phyloP scores from a whole-genome alignment of 2,113 vertebrate species.

The Periophthalmodon schlosseri region DNA sequence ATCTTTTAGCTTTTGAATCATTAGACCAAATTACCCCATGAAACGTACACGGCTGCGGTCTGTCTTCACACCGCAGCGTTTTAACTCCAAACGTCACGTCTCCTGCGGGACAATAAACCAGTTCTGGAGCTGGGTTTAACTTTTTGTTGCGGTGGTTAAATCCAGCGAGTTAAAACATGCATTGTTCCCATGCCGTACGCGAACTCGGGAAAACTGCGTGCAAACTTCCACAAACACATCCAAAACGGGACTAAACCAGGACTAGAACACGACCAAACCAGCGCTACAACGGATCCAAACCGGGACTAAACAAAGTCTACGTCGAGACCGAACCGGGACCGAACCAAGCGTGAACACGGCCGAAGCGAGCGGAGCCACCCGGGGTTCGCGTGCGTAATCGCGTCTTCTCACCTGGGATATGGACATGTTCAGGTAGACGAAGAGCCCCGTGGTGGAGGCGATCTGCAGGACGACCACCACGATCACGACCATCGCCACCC shows the following conservation, averaged over 20 bases:
- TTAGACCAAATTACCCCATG: background rate
- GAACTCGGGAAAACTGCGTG: too few relatives aligned
- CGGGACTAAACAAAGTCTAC: too few relatives aligned
- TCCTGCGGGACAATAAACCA: background rate
- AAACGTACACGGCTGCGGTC: background rate
- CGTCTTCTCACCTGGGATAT: slow-evolving; percentile 76
- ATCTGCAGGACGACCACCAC: slow-evolving; percentile 82
- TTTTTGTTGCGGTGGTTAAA: background rate
- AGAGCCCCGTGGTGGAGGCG: slow-evolving; percentile 81
- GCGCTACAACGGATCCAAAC: too few relatives aligned
- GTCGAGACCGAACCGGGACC: background rate
- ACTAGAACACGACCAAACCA: too few relatives aligned
- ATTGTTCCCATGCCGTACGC: background rate
- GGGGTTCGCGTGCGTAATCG: background rate
- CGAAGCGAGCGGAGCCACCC: background rate
- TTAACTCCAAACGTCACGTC: background rate
- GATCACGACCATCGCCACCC: slow-evolving; percentile 81
- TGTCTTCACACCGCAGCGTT: too few relatives aligned
- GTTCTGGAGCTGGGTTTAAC: background rate
- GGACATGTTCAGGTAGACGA: slow-evolving; percentile 83
- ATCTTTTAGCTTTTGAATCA: background rate
- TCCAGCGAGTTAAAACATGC: background rate
- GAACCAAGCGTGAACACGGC: background rate
- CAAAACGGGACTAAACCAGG: too few relatives aligned
- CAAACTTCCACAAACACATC: too few relatives aligned